Evolutionary conservation across 1,140 invertebrate genomes (phyloP), one percentile per base, ranked within the genome.

Genomic region (Cephus cinctus): DNA sequence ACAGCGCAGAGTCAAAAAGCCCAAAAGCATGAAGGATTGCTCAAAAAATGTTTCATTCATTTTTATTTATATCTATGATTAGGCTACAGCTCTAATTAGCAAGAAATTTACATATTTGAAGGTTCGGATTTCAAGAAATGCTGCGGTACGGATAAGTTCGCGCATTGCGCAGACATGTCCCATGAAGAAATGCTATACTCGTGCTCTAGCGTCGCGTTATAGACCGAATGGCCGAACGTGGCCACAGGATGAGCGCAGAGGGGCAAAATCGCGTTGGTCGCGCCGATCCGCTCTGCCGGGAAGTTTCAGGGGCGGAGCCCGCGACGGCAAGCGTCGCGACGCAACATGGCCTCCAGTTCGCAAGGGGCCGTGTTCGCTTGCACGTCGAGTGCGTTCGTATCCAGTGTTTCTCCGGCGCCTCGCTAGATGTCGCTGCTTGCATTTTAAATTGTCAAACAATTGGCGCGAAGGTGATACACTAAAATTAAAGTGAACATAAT

Each of bases 311-410:
- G 47, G 40, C 38, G 31, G 56, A 52, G 51, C 53, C 45, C 47
- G 50, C 54, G 49, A 52, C 50, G 46, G 42, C 51, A 49, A n/a
- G n/a, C 14, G 34, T 39, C 41, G 41, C 38, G 34, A 21, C 36
- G 43, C 57, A 67, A 67, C 52, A 65, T 65, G 62, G 60, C 62
- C 44, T 31, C 56, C 56, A 67, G 62, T 65, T 59, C 35, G 53
- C 51, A 50, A 59, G 54, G 49, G 53, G 34, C 51, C 53, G 60
- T 57, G 58, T 54, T 51, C 52, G 52, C 47, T 48, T 57, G 36
- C 44, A 52, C 56, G 27, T 57, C 54, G 53, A 47, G 43, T 34
- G 38, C 49, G 32, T 53, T 52, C 46, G 43, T 38, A 40, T 52
- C 50, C 45, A 21, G 48, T 32, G 47, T 50, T 52, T 31, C 35